Conservation (phyloP, 1,140 invertebrate genomes). For the Chelonus insularis region DNA sequence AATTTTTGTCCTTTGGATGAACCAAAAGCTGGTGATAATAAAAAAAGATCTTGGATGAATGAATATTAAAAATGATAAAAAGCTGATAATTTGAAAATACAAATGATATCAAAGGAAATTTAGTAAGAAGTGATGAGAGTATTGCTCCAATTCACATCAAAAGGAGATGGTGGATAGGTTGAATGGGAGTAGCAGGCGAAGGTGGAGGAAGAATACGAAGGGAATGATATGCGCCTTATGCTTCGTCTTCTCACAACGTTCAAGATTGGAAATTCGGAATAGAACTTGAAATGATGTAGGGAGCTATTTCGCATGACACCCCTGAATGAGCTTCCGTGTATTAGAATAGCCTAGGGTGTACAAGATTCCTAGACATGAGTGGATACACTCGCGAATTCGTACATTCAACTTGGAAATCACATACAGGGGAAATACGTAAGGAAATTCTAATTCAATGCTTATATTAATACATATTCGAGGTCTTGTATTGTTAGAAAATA, state of each 20-base stretch:
- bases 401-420: constrained; percentile 21
- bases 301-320: constrained; percentile 47
- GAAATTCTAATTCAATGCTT: constrained; percentile 1
- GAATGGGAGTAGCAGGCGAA: not conserved
- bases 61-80: too few species aligned
- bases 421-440: constrained; percentile 1
- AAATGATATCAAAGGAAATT: not conserved
- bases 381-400: constrained; percentile 17
- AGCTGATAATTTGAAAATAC: not conserved
- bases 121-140: not conserved
- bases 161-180: not conserved
- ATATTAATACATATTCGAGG: not conserved
- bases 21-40: too few species aligned
- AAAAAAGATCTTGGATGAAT: too few species aligned
- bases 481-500: not conserved
- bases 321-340: constrained; percentile 46
- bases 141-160: not conserved
- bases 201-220: constrained; percentile 7
- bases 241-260: constrained; percentile 31
- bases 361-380: constrained; percentile 9
- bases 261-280: constrained; percentile 49
- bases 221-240: constrained; percentile 21
- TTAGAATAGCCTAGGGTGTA: constrained; percentile 39
- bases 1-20: too few species aligned
- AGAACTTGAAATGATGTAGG: constrained; percentile 47